phyloP scores from a whole-genome alignment of 2,797 vertebrate species.

The Malacoraja senta region DNA sequence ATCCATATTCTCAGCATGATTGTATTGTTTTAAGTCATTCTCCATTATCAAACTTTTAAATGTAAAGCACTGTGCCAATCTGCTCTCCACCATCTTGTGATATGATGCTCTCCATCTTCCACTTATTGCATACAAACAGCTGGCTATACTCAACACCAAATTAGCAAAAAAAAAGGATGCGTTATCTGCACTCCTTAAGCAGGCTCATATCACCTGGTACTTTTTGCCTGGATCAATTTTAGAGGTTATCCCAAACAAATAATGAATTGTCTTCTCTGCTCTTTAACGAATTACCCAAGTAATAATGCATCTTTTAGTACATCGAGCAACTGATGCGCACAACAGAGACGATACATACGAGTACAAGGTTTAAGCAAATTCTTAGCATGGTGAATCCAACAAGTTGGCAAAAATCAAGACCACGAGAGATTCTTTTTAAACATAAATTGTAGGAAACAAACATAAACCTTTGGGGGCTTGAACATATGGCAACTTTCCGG shows the following conservation, averaged over 20 bases:
- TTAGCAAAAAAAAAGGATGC: neutral
- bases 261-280: neutral
- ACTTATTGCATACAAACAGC: neutral
- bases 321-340: neutral
- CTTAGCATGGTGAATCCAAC: neutral
- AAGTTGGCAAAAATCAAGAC: neutral
- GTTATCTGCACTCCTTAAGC: neutral
- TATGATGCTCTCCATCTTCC: neutral
- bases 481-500: slow-evolving; percentile 99
- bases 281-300: neutral
- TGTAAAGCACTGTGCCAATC: neutral
- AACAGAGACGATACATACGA: neutral
- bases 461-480: slow-evolving; percentile 94
- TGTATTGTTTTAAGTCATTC: neutral
- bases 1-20: neutral
- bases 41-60: neutral
- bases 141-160: neutral
- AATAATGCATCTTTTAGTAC: neutral
- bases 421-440: slow-evolving; percentile 6
- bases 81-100: neutral
- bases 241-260: neutral
- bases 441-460: slow-evolving; percentile 70
- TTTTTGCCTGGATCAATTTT: neutral
- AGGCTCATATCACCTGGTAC: neutral
- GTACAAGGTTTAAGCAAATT: neutral